phyloP scores from a whole-genome alignment of 2,797 vertebrate genomes.

The Mus minutoides region DNA sequence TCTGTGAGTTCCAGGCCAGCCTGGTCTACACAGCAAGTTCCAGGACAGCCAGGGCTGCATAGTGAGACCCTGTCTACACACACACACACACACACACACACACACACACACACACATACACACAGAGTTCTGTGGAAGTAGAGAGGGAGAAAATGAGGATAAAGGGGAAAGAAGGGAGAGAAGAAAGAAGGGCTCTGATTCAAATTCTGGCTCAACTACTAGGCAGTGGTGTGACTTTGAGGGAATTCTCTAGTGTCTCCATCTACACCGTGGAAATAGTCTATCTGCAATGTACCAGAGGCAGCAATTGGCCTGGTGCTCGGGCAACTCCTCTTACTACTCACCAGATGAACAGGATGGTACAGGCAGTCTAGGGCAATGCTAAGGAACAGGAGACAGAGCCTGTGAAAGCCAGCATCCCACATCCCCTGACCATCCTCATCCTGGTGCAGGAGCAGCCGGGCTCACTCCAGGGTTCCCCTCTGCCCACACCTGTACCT shows the following conservation, averaged over 20 bases:
- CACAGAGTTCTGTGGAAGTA: too few species aligned
- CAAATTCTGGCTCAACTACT: background rate
- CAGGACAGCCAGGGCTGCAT: background rate
- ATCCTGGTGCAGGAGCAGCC: background rate
- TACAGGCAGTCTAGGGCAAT: background rate
- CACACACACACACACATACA: background rate
- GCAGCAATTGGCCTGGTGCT: background rate
- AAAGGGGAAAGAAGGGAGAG: too few species aligned
- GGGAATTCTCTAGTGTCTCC: background rate
- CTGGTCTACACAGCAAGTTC: background rate
- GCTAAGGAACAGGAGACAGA: background rate
- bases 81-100: background rate
- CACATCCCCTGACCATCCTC: background rate
- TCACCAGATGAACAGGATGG: background rate
- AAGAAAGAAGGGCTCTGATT: background rate
- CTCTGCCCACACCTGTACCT: background rate
- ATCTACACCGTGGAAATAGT: background rate
- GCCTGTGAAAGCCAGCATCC: background rate
- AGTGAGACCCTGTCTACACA: background rate
- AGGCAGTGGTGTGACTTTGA: background rate
- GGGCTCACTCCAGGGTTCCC: background rate
- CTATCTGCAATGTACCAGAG: fast-evolving
- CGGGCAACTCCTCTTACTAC: background rate
- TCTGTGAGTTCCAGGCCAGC: background rate
- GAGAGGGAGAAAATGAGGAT: too few species aligned